A percentile compares a stretch with the other conserved stretches of the same genome.
Conservation (phyloP, 2,113 vertebrate genomes). For the Leptodactylus fuscus region DNA sequence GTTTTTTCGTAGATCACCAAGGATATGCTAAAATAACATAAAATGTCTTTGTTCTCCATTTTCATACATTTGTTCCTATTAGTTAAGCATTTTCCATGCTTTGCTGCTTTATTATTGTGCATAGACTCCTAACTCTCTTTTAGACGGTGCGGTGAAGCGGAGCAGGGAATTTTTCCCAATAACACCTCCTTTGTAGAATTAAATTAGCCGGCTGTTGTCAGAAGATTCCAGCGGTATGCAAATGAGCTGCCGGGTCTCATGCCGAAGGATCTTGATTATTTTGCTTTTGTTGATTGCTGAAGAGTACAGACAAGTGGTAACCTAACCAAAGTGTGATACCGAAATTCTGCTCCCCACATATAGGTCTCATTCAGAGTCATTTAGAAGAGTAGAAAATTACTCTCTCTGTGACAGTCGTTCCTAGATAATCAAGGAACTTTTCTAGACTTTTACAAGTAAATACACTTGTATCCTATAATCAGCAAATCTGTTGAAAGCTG, state of each 20-base stretch:
- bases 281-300: slow-evolving; percentile 35
- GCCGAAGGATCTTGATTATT: slow-evolving; percentile 14
- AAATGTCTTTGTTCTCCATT: slow-evolving; percentile 12
- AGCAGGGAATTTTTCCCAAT: slow-evolving; percentile 7
- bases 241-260: slow-evolving; percentile 25
- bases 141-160: slow-evolving; percentile 14
- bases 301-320: slow-evolving; percentile 20
- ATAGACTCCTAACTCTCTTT: neutral
- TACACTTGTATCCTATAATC: neutral
- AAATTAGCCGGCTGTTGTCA: slow-evolving; percentile 38
- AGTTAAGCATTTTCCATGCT: neutral
- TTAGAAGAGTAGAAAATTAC: neutral
- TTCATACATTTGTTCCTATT: slow-evolving; percentile 28
- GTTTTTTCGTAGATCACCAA: neutral
- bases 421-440: slow-evolving; percentile 1
- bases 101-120: slow-evolving; percentile 4
- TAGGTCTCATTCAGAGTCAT: neutral
- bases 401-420: neutral
- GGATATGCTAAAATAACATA: neutral
- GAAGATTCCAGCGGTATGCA: slow-evolving; percentile 20
- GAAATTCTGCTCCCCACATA: neutral
- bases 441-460: slow-evolving; percentile 10
- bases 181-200: slow-evolving; percentile 19
- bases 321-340: neutral
- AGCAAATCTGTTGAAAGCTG: neutral